A percentile compares a stretch with the other conserved stretches of the same genome.
These are phyloP conservation scores for Turdus rufiventris DNA, from an alignment of 2,113 vertebrate species.

Conservation along the genomic window DNA sequence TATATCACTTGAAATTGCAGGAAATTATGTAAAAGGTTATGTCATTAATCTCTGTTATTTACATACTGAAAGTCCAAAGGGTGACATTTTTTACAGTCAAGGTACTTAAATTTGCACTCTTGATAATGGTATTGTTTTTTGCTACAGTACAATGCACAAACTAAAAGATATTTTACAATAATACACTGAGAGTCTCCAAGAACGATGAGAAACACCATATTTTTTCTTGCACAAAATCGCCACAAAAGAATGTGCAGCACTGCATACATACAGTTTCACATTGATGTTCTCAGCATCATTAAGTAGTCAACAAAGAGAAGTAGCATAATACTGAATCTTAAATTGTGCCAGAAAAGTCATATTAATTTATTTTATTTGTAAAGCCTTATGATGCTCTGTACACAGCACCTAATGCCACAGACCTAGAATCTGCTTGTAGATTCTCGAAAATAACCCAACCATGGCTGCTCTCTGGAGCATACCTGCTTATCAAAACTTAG, in stretches of 20 bases:
- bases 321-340: background rate
- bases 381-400: background rate
- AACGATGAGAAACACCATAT: background rate
- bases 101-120: background rate
- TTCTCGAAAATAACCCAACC: background rate
- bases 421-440: background rate
- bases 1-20: background rate
- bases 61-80: background rate
- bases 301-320: background rate
- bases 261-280: background rate
- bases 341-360: background rate
- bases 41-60: background rate
- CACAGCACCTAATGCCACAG: background rate
- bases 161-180: background rate
- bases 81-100: background rate
- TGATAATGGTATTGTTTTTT: background rate
- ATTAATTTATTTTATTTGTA: background rate
- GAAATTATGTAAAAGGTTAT: background rate
- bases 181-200: background rate
- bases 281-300: background rate
- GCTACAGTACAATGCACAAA: background rate
- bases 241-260: background rate
- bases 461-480: background rate
- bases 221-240: background rate
- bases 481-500: background rate